phyloP scores from a whole-genome alignment of 2,113 vertebrate species.

The Falco punctatus region DNA sequence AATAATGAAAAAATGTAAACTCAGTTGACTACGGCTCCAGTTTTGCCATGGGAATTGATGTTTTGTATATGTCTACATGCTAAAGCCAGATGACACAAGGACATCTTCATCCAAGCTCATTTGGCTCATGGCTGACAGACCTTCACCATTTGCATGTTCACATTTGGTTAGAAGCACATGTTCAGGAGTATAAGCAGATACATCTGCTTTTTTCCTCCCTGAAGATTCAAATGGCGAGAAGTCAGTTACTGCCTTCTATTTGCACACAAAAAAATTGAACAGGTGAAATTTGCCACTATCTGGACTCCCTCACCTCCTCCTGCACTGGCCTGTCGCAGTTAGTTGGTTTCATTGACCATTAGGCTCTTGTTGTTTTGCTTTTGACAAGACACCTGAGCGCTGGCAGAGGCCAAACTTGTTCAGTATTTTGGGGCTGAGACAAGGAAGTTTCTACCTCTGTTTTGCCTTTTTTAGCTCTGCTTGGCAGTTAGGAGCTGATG shows the following conservation, averaged over 20 bases:
- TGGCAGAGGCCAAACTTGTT: rapidly evolving
- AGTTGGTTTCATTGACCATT: background rate
- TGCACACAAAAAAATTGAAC: background rate
- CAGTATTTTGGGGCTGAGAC: background rate
- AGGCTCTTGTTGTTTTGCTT: background rate
- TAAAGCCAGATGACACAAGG: background rate
- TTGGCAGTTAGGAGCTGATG: background rate
- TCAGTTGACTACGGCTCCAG: background rate
- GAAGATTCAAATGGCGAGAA: background rate
- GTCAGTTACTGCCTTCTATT: background rate
- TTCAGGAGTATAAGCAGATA: background rate
- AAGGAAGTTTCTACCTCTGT: background rate
- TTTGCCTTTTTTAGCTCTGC: background rate
- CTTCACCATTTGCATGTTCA: background rate
- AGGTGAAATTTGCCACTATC: background rate
- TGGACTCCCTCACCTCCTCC: background rate
- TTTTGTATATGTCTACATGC: background rate
- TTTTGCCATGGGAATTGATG: background rate
- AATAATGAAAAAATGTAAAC: background rate
- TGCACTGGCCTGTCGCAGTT: background rate
- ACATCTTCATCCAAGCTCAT: background rate
- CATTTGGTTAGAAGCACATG: background rate
- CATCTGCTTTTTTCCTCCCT: background rate
- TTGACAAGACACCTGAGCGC: background rate
- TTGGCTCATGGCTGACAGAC: background rate